These are phyloP conservation scores for Chouioia cunea DNA, from an alignment of 2,888 invertebrate genomes.

Conservation along the genomic window DNA sequence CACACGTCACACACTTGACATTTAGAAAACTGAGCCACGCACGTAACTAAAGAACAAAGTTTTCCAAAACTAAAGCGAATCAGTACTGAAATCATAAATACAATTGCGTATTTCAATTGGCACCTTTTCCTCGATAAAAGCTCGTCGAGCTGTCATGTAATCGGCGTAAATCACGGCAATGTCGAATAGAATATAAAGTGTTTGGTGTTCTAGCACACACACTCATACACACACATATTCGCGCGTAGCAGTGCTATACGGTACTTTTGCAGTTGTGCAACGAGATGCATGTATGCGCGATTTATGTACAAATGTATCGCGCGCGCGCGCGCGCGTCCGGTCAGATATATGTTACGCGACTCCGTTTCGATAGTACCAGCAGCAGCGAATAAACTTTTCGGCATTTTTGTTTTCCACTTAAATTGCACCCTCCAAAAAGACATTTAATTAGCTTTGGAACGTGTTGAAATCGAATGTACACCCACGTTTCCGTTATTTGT, in stretches of 20 bases:
- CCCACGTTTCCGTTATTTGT: neutral
- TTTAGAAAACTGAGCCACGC: too few species aligned
- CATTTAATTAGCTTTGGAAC: constrained; percentile 14
- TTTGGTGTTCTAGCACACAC: too few species aligned
- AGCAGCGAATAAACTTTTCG: neutral
- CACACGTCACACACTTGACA: too few species aligned
- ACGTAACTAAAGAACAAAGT: too few species aligned
- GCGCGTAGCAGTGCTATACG: too few species aligned
- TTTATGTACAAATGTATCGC: too few species aligned
- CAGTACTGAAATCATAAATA: neutral
- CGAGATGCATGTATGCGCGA: too few species aligned
- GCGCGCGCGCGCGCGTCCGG: neutral
- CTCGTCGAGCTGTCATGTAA: constrained; percentile 8
- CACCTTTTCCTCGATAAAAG: constrained; percentile 9
- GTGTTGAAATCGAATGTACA: neutral
- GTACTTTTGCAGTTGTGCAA: too few species aligned
- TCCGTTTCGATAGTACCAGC: neutral
- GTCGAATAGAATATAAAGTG: constrained; percentile 9
- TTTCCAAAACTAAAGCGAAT: constrained; percentile 14
- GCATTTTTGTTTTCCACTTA: too few species aligned
- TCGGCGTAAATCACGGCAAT: constrained; percentile 28
- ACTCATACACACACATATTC: too few species aligned
- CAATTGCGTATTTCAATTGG: neutral
- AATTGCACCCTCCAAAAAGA: neutral
- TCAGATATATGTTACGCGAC: constrained; percentile 14